Conservation (phyloP, 2,888 invertebrate species). For the Apotomis capreana region DNA sequence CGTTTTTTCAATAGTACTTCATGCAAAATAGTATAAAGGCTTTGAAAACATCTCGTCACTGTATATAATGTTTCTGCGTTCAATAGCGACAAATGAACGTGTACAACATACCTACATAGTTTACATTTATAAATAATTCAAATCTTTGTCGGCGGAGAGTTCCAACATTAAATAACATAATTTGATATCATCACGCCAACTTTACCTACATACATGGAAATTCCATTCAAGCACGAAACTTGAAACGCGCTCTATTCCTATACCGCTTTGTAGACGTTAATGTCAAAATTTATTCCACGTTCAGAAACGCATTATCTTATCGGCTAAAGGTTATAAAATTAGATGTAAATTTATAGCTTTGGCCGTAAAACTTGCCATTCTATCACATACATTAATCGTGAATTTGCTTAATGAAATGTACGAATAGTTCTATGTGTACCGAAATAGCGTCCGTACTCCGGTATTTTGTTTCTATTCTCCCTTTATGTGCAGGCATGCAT, state of each 20-base stretch:
- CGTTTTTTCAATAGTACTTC: no score
- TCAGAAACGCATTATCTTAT: slow-evolving; percentile 21
- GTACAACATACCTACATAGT: not conserved
- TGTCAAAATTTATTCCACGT: slow-evolving; percentile 27
- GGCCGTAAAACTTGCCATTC: slow-evolving; percentile 20
- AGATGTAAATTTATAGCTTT: slow-evolving; percentile 12
- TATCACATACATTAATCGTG: slow-evolving; percentile 16
- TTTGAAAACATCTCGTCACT: no score
- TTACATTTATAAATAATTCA: not conserved
- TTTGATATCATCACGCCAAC: slow-evolving; percentile 1
- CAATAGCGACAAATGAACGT: not conserved
- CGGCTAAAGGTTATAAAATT: slow-evolving; percentile 26
- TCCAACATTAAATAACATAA: not conserved
- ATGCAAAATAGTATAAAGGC: no score
- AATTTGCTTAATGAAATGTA: slow-evolving; percentile 3
- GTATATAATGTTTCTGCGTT: not conserved
- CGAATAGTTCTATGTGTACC: not conserved
- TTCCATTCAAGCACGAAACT: slow-evolving; percentile 14
- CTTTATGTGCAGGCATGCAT: slow-evolving; percentile 30
- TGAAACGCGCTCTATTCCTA: not conserved
- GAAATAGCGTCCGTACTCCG: not conserved
- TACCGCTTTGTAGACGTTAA: slow-evolving; percentile 6
- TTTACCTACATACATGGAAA: slow-evolving; percentile 7
- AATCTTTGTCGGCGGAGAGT: not conserved
- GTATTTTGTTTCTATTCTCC: slow-evolving; percentile 20